These are phyloP conservation scores for Podilymbus podiceps DNA, from an alignment of 2,113 vertebrate genomes.

Conservation along the genomic window DNA sequence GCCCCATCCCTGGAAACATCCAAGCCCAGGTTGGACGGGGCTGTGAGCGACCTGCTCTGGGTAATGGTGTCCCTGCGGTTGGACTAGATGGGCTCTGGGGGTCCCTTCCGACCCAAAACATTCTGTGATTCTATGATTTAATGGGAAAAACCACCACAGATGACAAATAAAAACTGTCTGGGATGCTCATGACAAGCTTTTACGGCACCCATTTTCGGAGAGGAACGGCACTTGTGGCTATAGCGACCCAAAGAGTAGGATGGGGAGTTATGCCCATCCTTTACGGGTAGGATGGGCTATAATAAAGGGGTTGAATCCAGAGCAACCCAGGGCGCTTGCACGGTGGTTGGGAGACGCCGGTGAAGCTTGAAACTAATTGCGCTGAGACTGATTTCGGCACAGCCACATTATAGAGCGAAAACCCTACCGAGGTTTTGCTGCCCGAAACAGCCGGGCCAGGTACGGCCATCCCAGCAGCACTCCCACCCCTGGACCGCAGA, in stretches of 20 bases:
- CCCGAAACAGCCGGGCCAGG: neutral
- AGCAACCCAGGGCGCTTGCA: neutral
- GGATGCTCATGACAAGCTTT: neutral
- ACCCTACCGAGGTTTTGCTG: neutral
- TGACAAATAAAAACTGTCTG: neutral
- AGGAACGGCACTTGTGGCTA: fast-evolving
- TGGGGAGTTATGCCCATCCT: neutral
- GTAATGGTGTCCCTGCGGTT: too few relatives aligned
- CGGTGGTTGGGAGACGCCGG: neutral
- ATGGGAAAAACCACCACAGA: fast-evolving
- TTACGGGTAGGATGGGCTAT: neutral
- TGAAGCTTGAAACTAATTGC: neutral
- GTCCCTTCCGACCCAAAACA: too few relatives aligned
- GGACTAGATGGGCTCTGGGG: too few relatives aligned
- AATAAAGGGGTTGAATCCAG: neutral
- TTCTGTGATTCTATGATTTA: too few relatives aligned
- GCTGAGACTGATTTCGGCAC: neutral
- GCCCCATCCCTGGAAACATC: too few relatives aligned
- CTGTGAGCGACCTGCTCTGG: too few relatives aligned
- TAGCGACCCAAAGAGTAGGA: neutral
- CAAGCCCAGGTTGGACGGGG: too few relatives aligned
- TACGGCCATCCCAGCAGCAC: fast-evolving
- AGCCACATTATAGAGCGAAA: fast-evolving
- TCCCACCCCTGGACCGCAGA: fast-evolving
- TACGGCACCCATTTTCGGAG: fast-evolving